Percentiles rank a stretch among this genome's conserved stretches.
Evolutionary conservation across 2,113 vertebrate genomes (phyloP).

Genomic region (Isurus oxyrinchus): DNA sequence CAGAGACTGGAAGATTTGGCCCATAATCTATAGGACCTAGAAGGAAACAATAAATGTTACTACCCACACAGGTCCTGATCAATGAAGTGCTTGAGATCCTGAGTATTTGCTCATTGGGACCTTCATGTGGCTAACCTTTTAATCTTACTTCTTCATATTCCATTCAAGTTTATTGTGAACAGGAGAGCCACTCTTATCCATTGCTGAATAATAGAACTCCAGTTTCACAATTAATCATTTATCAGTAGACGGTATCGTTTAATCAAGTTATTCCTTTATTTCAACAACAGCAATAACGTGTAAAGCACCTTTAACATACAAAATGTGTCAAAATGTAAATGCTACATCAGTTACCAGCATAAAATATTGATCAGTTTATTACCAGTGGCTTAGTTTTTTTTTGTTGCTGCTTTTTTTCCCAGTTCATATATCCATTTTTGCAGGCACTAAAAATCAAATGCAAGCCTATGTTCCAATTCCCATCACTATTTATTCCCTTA

Average conservation of each 20-base stretch:
- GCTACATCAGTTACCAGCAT: not conserved
- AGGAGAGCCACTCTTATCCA: not conserved
- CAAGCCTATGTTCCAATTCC: not conserved
- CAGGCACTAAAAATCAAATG: not conserved
- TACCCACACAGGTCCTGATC: not conserved
- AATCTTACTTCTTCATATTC: not conserved
- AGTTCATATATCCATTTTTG: not conserved
- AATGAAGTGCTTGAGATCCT: not conserved
- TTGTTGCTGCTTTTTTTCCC: not conserved
- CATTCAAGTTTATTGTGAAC: not conserved
- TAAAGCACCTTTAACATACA: not conserved
- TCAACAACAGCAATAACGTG: not conserved
- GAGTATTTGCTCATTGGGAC: not conserved
- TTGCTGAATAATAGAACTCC: not conserved
- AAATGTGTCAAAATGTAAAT: not conserved
- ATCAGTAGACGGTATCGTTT: not conserved
- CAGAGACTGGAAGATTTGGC: not conserved
- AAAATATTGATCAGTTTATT: not conserved
- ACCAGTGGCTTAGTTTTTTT: not conserved
- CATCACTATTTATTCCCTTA: not conserved
- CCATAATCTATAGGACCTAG: not conserved
- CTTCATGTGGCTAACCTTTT: not conserved
- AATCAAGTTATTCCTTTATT: not conserved
- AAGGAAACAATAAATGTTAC: not conserved
- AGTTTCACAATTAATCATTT: conserved; percentile 20